Evolutionary conservation across 2,888 invertebrate genomes (phyloP), one percentile per base, ranked within the genome.

Genomic region (Tiliacea citrago): DNA sequence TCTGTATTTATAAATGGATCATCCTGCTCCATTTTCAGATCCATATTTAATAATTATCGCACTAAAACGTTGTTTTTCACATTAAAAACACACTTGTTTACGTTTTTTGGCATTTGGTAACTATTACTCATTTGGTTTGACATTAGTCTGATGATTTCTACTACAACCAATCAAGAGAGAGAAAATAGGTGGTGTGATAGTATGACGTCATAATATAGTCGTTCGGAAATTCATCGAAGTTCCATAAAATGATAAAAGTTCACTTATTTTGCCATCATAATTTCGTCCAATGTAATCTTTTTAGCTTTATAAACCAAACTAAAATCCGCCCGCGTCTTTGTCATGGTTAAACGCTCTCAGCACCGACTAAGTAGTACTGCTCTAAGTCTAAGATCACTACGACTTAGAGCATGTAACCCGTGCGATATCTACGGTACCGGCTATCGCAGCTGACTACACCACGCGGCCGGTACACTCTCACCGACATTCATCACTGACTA

Each of bases 121-220:
- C 72, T 78, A 79, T 84, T 74, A 88, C 63, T 82, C 90, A 83
- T 90, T 91, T 93, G 94, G 83, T 90, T 91, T 93, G 94, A 95
- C 94, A 95, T 89, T 89, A 91, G 87, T 92, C 91, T 91, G 89
- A 90, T 90, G 92, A 92, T 92, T 86, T 73, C 77, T 78, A 55
- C 0, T 80, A 84, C 85, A 88, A 90, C 97, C 97, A 97, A 98
- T 97, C 97, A 96, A 90, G 94, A 87, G 68, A 79, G 86, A 88
- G 89, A 81, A 90, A 89, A 86, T 86, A 89, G 96, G 93, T 97
- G 97, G 97, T 97, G 96, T 96, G 97, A 97, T 97, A 55, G 35
- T 39, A 93, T 97, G 91, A 93, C 95, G 94, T 95, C 93, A 93
- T 29, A 18, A 35, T 6, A 21, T 49, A 62, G 53, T 70, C 81